Evolutionary conservation across 2,888 invertebrate genomes (phyloP).

Genomic region (Ernsta delagoae): DNA sequence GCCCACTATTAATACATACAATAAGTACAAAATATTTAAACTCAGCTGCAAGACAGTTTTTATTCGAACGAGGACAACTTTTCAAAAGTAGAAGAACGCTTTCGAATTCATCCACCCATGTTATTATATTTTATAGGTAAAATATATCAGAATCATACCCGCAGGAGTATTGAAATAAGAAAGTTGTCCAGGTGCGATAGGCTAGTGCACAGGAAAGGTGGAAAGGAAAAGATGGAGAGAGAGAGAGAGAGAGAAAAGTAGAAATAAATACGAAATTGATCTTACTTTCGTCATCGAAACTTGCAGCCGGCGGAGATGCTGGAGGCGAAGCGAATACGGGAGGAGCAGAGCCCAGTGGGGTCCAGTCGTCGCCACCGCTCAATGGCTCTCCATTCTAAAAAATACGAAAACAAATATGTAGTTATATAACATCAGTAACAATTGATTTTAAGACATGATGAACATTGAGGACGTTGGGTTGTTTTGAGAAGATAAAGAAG

Average conservation of each 20-base stretch:
- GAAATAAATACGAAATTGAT: slow-evolving; percentile 37
- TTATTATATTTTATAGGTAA: background rate
- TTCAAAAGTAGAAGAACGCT: slow-evolving; percentile 17
- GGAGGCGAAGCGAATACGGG: slow-evolving; percentile 91
- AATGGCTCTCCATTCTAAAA: slow-evolving; percentile 88
- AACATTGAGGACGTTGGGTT: too few species aligned
- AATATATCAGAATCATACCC: background rate
- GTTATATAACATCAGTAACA: too few species aligned
- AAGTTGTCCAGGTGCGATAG: slow-evolving; percentile 52
- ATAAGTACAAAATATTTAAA: slow-evolving; percentile 47
- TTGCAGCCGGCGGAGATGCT: slow-evolving; percentile 66
- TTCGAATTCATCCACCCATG: background rate
- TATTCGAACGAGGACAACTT: slow-evolving; percentile 52
- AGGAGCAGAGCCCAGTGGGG: slow-evolving; percentile 90
- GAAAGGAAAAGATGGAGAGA: slow-evolving; percentile 38
- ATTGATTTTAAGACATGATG: too few species aligned
- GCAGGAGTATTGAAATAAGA: slow-evolving; percentile 33
- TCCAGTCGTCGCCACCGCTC: slow-evolving; percentile 87
- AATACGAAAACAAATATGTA: too few species aligned
- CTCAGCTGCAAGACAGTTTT: slow-evolving; percentile 48
- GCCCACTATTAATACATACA: slow-evolving; percentile 49
- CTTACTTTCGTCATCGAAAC: slow-evolving; percentile 68
- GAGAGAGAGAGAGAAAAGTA: slow-evolving; percentile 31
- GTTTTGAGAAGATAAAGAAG: too few species aligned
- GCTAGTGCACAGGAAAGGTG: slow-evolving; percentile 44